These are phyloP conservation scores for Crax fasciolata DNA, from an alignment of 2,797 vertebrate genomes.

Conservation along the genomic window DNA sequence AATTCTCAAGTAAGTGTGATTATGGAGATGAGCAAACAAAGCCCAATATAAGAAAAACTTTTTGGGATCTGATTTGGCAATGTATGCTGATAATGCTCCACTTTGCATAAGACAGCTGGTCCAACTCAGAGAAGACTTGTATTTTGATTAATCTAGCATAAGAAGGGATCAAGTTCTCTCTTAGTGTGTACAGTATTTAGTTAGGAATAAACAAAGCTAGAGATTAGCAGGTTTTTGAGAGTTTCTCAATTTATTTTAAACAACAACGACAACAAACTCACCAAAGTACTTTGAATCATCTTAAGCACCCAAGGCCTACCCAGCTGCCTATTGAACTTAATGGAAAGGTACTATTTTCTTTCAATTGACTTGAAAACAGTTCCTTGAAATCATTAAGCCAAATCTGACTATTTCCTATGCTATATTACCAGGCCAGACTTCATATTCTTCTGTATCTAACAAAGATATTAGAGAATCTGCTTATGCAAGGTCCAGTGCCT, in stretches of 20 bases:
- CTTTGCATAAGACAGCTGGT: background rate
- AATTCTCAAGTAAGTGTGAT: background rate
- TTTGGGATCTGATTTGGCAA: background rate
- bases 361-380: background rate
- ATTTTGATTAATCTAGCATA: background rate
- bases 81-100: background rate
- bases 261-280: background rate
- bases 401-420: background rate
- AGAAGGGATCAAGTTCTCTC: background rate
- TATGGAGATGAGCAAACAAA: background rate
- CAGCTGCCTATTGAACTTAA: background rate
- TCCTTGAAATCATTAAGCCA: background rate
- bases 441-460: background rate
- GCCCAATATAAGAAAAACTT: background rate
- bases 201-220: constrained; percentile 6
- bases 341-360: background rate
- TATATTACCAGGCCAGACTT: background rate
- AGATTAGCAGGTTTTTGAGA: background rate
- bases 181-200: background rate
- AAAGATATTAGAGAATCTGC: background rate
- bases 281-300: background rate
- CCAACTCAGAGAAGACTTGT: background rate
- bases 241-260: background rate
- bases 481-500: background rate
- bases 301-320: background rate